A percentile compares a stretch with the other conserved stretches of the same genome.
phyloP scores from a whole-genome alignment of 1,140 invertebrate genomes.

The Papilio polytes region DNA sequence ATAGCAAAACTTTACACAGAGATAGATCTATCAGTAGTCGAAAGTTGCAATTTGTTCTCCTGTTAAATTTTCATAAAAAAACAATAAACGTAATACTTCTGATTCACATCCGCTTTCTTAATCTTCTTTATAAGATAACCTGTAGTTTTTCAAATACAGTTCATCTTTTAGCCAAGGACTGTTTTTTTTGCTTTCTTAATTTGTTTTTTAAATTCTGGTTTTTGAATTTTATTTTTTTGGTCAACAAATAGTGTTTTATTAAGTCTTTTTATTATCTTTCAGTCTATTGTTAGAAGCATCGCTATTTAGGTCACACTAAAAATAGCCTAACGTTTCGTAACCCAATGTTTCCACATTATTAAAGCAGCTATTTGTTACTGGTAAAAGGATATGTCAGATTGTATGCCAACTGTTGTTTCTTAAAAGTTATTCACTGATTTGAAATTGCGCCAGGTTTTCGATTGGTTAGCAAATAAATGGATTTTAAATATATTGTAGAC shows the following conservation, averaged over 20 bases:
- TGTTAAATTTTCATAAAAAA: neutral
- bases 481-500: neutral
- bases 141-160: neutral
- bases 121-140: neutral
- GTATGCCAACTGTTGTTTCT: slow-evolving; percentile 17
- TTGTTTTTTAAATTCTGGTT: no score
- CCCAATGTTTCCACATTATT: slow-evolving; percentile 11
- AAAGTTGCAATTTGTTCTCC: neutral
- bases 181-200: no score
- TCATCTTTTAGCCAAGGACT: no score
- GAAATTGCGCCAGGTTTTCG: slow-evolving; percentile 24
- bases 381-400: slow-evolving; percentile 1
- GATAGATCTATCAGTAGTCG: no score
- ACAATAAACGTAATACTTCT: neutral
- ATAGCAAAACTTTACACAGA: no score
- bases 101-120: neutral
- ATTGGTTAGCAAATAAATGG: slow-evolving; percentile 33
- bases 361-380: slow-evolving; percentile 4
- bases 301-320: neutral
- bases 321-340: neutral
- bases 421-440: slow-evolving; percentile 23
- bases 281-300: neutral
- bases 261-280: no score
- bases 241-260: no score
- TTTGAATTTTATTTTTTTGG: no score